Evolutionary conservation across 2,797 vertebrate genomes (phyloP).

Genomic region (Phoebastria nigripes): DNA sequence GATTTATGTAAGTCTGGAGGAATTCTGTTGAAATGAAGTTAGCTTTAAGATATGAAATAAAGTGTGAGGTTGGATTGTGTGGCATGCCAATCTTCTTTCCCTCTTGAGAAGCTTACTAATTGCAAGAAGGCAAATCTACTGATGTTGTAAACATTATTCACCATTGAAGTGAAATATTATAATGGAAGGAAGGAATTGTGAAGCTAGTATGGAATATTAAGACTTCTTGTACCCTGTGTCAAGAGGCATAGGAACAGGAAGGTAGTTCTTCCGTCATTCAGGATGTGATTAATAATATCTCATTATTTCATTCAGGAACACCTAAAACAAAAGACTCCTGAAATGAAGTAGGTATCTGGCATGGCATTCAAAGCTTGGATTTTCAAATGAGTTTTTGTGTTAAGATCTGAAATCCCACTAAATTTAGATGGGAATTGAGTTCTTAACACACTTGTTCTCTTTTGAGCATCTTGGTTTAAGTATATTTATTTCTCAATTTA

Average conservation of each 20-base stretch:
- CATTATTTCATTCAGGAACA: conserved; percentile 71
- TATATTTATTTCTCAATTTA: not conserved
- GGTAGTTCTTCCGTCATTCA: conserved; percentile 63
- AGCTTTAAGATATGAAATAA: not conserved
- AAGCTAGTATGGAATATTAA: conserved; percentile 6
- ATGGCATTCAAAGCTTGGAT: not conserved
- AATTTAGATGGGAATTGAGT: not conserved
- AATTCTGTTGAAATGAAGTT: not conserved
- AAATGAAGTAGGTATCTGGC: not conserved
- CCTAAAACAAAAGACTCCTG: conserved; percentile 58
- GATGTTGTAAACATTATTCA: conserved; percentile 1
- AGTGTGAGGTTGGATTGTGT: not conserved
- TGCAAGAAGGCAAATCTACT: not conserved
- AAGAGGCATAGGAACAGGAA: conserved; percentile 61
- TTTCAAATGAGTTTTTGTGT: not conserved
- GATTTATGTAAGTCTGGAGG: not conserved
- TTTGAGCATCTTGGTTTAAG: not conserved
- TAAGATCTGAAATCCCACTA: not conserved
- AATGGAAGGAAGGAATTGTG: conserved; percentile 56
- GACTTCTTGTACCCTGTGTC: conserved; percentile 22
- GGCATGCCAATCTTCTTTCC: not conserved
- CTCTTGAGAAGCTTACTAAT: not conserved
- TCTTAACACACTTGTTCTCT: not conserved
- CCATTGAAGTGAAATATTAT: conserved; percentile 16
- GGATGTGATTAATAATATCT: conserved; percentile 73